phyloP scores from a whole-genome alignment of 2,888 invertebrate species.

The Cheilosia urbana region DNA sequence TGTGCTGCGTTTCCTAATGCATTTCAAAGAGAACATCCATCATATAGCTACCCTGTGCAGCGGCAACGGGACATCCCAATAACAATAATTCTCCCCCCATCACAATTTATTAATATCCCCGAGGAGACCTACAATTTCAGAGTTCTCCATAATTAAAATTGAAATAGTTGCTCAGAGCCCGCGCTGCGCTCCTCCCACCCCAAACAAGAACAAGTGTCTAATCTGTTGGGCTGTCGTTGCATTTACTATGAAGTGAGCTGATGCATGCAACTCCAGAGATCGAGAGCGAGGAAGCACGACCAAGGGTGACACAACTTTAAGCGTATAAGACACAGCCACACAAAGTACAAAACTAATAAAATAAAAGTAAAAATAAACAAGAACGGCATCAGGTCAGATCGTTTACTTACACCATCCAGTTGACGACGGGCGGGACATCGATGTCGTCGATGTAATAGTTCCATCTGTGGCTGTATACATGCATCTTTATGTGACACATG shows the following conservation, averaged over 20 bases:
- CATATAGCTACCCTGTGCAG: slow-evolving; percentile 63
- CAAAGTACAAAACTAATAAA: slow-evolving; percentile 38
- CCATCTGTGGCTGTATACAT: slow-evolving; percentile 65
- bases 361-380: slow-evolving; percentile 70
- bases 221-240: slow-evolving; percentile 62
- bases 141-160: slow-evolving; percentile 73
- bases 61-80: slow-evolving; percentile 23
- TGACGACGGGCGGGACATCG: slow-evolving; percentile 40
- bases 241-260: slow-evolving; percentile 14
- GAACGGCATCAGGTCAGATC: slow-evolving; percentile 73
- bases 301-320: slow-evolving; percentile 63
- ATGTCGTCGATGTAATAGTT: slow-evolving; percentile 35
- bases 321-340: slow-evolving; percentile 10
- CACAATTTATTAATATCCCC: slow-evolving; percentile 67
- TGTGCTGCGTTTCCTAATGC: slow-evolving; percentile 45
- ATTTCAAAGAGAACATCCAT: slow-evolving; percentile 74
- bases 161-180: slow-evolving; percentile 58
- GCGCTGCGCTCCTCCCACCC: not conserved
- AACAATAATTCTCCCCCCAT: slow-evolving; percentile 70
- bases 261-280: slow-evolving; percentile 34
- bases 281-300: slow-evolving; percentile 26
- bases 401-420: slow-evolving; percentile 72
- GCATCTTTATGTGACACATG: slow-evolving; percentile 73
- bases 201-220: slow-evolving; percentile 70
- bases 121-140: slow-evolving; percentile 63